These are phyloP conservation scores for Istiophorus platypterus DNA, from an alignment of 2,113 vertebrate genomes.

Conservation along the genomic window DNA sequence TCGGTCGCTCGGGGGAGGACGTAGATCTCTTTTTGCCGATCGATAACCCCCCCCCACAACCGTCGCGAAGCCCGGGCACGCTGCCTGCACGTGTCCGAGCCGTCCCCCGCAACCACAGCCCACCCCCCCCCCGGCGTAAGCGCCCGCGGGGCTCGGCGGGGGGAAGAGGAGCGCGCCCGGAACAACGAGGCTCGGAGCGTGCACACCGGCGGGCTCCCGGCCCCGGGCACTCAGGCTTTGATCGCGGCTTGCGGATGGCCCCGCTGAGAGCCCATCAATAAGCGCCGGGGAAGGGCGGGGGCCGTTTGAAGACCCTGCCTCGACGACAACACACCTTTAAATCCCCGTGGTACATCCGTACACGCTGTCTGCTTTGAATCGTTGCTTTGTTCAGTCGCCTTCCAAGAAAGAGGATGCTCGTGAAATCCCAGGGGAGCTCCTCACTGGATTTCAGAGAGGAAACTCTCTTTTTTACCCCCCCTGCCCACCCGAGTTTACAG, in stretches of 20 bases:
- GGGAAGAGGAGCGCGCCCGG: constrained; percentile 24
- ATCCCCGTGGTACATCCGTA: constrained; percentile 23
- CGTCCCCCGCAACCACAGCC: too few relatives aligned
- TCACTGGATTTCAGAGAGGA: constrained; percentile 30
- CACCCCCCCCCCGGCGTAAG: too few relatives aligned
- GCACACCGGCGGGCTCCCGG: constrained; percentile 54
- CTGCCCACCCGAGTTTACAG: constrained; percentile 37
- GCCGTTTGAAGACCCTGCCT: constrained; percentile 47
- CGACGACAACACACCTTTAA: constrained; percentile 42
- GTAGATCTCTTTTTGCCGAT: constrained; percentile 65
- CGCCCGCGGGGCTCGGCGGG: constrained; percentile 48
- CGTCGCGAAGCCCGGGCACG: constrained; percentile 35
- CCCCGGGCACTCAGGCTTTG: constrained; percentile 71
- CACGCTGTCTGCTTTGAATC: constrained; percentile 41
- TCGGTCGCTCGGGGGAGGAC: constrained; percentile 22
- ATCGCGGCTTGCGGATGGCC: constrained; percentile 74
- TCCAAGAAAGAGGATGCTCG: constrained; percentile 46
- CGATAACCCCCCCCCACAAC: constrained; percentile 60
- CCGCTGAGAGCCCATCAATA: constrained; percentile 68
- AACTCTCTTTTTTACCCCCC: constrained; percentile 27
- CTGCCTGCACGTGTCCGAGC: constrained; percentile 4
- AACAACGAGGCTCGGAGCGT: constrained; percentile 57
- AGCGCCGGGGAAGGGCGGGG: constrained; percentile 36
- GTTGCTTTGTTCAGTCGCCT: constrained; percentile 49
- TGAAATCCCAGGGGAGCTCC: constrained; percentile 28